phyloP scores from a whole-genome alignment of 92 coral and sea anemone genomes.

The Montipora capitata region DNA sequence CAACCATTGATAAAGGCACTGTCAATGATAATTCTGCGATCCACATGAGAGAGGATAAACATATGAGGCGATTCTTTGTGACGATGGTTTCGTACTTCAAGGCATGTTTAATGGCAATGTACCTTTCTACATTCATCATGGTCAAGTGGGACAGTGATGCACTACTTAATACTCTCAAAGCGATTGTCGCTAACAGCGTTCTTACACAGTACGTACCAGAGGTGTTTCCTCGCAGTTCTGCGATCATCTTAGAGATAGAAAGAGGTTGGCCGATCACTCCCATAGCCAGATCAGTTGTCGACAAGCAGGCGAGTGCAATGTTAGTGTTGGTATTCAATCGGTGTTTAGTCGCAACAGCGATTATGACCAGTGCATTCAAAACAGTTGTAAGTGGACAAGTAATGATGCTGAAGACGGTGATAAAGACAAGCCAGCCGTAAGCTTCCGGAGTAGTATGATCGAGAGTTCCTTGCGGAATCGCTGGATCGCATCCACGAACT shows the following conservation, averaged over 20 bases:
- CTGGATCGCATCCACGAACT: too few species aligned
- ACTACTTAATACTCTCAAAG: not conserved
- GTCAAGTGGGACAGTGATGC: not conserved
- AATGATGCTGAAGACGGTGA: not conserved
- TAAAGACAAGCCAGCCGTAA: not conserved
- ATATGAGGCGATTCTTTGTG: not conserved
- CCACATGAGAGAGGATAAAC: conserved; percentile 1
- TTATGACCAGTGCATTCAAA: not conserved
- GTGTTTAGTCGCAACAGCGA: conserved; percentile 2
- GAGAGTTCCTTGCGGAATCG: not conserved
- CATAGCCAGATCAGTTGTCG: not conserved
- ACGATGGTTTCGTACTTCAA: not conserved
- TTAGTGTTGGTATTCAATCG: not conserved
- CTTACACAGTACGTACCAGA: not conserved
- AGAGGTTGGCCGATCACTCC: conserved; percentile 9
- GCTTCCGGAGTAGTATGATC: not conserved
- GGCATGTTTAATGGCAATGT: conserved; percentile 8
- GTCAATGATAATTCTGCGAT: not conserved
- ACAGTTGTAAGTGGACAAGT: conserved; percentile 13
- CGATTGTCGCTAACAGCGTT: not conserved
- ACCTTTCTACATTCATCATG: not conserved
- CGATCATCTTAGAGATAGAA: not conserved
- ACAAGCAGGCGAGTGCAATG: not conserved
- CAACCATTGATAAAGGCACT: not conserved
- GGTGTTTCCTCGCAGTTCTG: not conserved